These are phyloP conservation scores for Oophaga pumilio DNA, from an alignment of 2,113 vertebrate species.

Conservation along the genomic window DNA sequence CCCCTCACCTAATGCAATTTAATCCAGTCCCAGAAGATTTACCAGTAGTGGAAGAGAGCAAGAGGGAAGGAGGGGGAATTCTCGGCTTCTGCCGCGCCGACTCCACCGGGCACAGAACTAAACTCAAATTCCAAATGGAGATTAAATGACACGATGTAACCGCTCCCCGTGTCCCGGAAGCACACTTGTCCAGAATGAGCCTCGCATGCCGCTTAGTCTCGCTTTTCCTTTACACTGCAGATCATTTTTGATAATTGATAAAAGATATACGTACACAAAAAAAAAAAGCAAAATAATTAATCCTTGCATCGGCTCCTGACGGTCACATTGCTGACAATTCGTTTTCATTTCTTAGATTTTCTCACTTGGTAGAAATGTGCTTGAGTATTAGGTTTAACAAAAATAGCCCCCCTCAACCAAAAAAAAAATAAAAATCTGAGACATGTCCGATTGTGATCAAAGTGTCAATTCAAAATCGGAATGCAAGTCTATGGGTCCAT, in stretches of 20 bases:
- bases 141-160: slow-evolving; percentile 25
- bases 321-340: too few species aligned
- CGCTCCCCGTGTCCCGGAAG: neutral
- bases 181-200: slow-evolving; percentile 5
- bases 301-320: too few species aligned
- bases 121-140: slow-evolving; percentile 18
- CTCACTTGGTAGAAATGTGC: too few species aligned
- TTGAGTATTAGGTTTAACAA: too few species aligned
- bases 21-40: neutral
- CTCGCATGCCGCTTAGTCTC: too few species aligned
- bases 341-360: too few species aligned
- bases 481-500: too few species aligned
- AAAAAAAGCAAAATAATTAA: neutral
- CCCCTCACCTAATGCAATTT: slow-evolving; percentile 58
- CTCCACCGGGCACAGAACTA: slow-evolving; percentile 12
- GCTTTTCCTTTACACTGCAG: neutral
- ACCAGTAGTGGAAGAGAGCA: slow-evolving; percentile 37
- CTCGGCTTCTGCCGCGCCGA: slow-evolving; percentile 11
- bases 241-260: neutral
- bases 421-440: too few species aligned
- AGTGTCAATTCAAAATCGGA: too few species aligned
- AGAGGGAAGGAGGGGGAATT: slow-evolving; percentile 23
- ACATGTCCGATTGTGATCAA: too few species aligned
- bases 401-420: too few species aligned
- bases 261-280: neutral